Base-by-base conservation (phyloP, 1,140 invertebrate species). In the Danaus melanippus region DNA sequence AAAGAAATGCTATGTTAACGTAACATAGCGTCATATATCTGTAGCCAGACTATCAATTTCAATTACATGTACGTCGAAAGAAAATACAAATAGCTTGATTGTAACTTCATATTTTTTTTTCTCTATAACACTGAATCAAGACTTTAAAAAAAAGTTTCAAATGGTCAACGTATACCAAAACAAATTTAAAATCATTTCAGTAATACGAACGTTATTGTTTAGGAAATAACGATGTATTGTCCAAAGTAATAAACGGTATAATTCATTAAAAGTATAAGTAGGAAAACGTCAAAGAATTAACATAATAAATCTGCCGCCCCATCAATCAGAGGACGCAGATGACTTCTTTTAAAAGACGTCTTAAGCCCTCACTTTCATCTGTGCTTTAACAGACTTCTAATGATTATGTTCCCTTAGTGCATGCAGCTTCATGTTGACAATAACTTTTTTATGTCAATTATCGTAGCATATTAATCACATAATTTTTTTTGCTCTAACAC, bases 361-460 rank as follows among this genome's bases (percentile, higher is more conserved):
- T 46, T 81, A 84, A 84, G 80, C 80, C 64, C 73, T 79, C 73
- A 74, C 76, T 84, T 84, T 84, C 78, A 79, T 81, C 68, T 74
- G 66, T 60, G 66, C 61, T 66, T 62, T 62, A 54, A 11, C 53
- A 39, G 47, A 15, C 21, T 15, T 8, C 21, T 32, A 32, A 32
- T 32, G 21, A 32, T 32, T 32, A 32, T 32, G 21, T 32, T 32
- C 21, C 21, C 21, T 32, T 32, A 32, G 21, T 7, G 21, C 21
- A 32, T 32, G 6, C 21, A 32, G 21, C 21, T 32, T 32, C 21
- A 32, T 32, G 21, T 4, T 32, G 21, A 32, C 21, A 32, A 32
- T 32, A 32, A 32, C 21, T 8, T 32, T 32, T 32, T 32, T 32
- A 32, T 32, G 21, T 32, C 2, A 32, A 32, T 32, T 32, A 4